Conservation (phyloP, 2,797 vertebrate genomes). For the Thunnus albacares region DNA sequence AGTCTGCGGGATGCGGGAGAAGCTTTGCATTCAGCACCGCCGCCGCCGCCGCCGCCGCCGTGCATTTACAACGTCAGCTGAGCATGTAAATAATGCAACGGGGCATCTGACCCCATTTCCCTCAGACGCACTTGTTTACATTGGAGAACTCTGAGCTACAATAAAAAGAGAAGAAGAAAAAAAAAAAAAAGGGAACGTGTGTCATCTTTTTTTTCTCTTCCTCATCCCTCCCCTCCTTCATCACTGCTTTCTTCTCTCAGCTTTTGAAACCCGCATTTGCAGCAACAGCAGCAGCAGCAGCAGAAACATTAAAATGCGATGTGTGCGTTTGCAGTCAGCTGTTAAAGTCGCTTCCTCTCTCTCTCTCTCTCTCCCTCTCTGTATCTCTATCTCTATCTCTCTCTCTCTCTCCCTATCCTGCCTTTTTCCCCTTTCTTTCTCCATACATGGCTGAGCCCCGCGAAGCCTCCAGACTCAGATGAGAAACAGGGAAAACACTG, state of each 20-base stretch:
- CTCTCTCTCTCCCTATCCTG: not conserved
- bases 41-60: too few species aligned
- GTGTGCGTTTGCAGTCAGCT: constrained; percentile 65
- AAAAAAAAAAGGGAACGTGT: constrained; percentile 10
- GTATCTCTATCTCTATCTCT: not conserved
- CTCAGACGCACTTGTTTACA: constrained; percentile 56
- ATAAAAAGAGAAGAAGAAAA: not conserved
- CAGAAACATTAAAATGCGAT: constrained; percentile 54
- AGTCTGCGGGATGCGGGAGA: constrained; percentile 49
- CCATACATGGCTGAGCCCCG: constrained; percentile 68
- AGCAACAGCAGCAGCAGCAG: constrained; percentile 32
- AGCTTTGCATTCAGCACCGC: constrained; percentile 16
- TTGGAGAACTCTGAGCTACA: constrained; percentile 17
- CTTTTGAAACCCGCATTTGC: constrained; percentile 18
- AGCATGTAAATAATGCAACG: constrained; percentile 73
- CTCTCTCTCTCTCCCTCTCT: not conserved
- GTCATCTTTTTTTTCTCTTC: constrained; percentile 34
- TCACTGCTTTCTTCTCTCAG: constrained; percentile 6
- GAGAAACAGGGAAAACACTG: constrained; percentile 52
- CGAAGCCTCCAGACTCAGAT: constrained; percentile 39
- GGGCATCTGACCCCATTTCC: constrained; percentile 72
- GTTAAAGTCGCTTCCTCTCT: constrained; percentile 39
- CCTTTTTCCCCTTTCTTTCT: constrained; percentile 26
- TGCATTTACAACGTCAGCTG: constrained; percentile 41
- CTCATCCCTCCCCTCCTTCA: not conserved